A percentile compares a stretch with the other conserved stretches of the same genome.
Conservation (phyloP, 2,113 vertebrate species). For the Amphiprion ocellaris region DNA sequence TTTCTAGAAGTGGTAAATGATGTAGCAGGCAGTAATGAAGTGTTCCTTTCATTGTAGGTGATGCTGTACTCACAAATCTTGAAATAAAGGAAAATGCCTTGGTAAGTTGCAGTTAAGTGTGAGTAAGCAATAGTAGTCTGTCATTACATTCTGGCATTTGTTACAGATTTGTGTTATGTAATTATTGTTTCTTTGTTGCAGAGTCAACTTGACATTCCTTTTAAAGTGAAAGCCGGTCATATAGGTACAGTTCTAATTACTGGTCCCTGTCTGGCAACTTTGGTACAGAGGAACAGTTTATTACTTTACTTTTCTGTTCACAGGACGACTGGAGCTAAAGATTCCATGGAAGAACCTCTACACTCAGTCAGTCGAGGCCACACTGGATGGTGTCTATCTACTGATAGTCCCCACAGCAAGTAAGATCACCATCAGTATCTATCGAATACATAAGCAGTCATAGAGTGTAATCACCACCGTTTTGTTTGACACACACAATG, state of each 20-base stretch:
- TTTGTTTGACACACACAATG: not conserved
- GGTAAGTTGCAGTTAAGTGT: constrained; percentile 84
- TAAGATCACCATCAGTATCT: constrained; percentile 61
- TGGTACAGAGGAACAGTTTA: not conserved
- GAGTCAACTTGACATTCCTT: constrained; percentile 97
- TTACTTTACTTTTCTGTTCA: constrained; percentile 45
- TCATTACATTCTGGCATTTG: not conserved
- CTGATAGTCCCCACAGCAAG: constrained; percentile 97
- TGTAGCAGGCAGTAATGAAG: not conserved
- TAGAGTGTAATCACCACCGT: not conserved
- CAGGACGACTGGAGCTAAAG: constrained; percentile 92
- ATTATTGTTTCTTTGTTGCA: constrained; percentile 72
- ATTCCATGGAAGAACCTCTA: constrained; percentile 99
- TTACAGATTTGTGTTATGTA: not conserved
- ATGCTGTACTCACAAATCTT: constrained; percentile 91
- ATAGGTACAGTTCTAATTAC: constrained; percentile 88
- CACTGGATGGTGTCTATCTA: constrained; percentile 94
- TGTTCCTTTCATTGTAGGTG: constrained; percentile 84
- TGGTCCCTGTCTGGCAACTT: not conserved
- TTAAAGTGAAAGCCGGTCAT: constrained; percentile 96
- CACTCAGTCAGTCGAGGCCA: constrained; percentile 94
- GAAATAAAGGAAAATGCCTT: constrained; percentile 99
- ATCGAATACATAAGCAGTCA: not conserved
- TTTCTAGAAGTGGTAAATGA: not conserved
- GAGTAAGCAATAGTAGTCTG: not conserved